Base-by-base conservation (phyloP, 2,888 invertebrate species). In the Scaptomyza caliginosa region DNA sequence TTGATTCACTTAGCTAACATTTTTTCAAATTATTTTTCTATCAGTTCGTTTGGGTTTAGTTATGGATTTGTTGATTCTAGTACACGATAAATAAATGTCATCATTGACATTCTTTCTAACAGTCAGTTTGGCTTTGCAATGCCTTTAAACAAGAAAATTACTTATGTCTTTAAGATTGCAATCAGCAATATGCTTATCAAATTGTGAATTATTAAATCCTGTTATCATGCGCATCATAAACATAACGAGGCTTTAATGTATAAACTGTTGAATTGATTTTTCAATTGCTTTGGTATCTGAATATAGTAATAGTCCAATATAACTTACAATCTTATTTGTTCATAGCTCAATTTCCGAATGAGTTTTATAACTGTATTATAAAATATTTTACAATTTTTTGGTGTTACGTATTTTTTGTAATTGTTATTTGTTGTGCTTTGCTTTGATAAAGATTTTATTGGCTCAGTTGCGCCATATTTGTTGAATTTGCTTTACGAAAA, bases 191-290 rank as follows among this genome's bases (percentile, higher is more conserved):
- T 55, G 57, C 59, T 71, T 74, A 80, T 60, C 67, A 49, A 13
- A 42, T 39, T 49, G 38, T 21, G n/a, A 26, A 55, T 28, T 42
- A 43, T 55, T 39, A 55, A 63, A 34, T 60, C 38, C 51, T 52
- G 60, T 48, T 67, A 74, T 58, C 52, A 43, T 50, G 34, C 40
- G 10, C 26, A 17, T 43, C 55, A 34, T 77, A 75, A 73, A 81
- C 42, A 32, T 75, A 62, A 69, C 60, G 43, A 58, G 49, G 39
- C 39, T 45, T 64, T 66, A 77, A 75, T 77, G 46, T 40, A 55
- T 32, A 13, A 6, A 13, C 2, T 32, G 34, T 30, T 49, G 49
- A 54, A 54, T 64, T 50, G 30, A 56, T 66, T 70, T 60, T 40
- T 24, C 23, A 67, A 57, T 62, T 26, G 32, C 32, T 13, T 13